Percentiles rank a stretch among this genome's conserved stretches.
Evolutionary conservation across 2,888 invertebrate genomes (phyloP).

Genomic region (Anoplius nigerrimus): DNA sequence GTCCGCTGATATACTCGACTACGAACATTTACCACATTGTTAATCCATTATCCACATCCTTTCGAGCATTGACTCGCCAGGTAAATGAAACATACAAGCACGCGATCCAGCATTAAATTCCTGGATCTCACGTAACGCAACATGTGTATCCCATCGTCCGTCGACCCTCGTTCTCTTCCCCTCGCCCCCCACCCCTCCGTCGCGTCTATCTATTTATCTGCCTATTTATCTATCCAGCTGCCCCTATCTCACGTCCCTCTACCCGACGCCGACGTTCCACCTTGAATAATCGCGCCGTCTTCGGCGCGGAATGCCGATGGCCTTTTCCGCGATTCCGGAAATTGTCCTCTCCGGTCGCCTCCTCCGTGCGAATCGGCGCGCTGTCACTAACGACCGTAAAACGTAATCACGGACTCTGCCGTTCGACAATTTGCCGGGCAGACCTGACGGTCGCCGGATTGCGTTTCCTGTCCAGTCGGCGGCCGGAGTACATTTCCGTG

Average conservation of each 20-base stretch:
- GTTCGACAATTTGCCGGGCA: conserved; percentile 18
- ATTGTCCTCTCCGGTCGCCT: conserved; percentile 20
- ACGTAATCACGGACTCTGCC: conserved; percentile 44
- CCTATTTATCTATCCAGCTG: too few species aligned
- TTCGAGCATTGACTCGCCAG: too few species aligned
- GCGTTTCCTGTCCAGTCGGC: conserved; percentile 45
- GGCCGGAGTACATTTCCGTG: conserved; percentile 32
- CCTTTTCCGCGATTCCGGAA: conserved; percentile 32
- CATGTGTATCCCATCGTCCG: too few species aligned
- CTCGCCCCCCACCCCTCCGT: too few species aligned
- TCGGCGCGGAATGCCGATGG: background rate
- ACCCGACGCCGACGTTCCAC: background rate
- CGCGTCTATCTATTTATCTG: too few species aligned
- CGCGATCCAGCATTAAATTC: background rate
- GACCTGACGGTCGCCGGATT: conserved; percentile 24
- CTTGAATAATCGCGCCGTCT: conserved; percentile 4
- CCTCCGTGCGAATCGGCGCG: background rate
- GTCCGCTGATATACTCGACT: too few species aligned
- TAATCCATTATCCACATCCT: too few species aligned
- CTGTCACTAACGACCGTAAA: conserved; percentile 40
- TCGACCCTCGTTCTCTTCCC: too few species aligned
- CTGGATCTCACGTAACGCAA: background rate
- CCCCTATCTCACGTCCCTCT: background rate
- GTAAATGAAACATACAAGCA: too few species aligned
- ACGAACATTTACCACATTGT: too few species aligned